Base-by-base conservation (phyloP, 1,140 invertebrate species). In the Lerema accius region DNA sequence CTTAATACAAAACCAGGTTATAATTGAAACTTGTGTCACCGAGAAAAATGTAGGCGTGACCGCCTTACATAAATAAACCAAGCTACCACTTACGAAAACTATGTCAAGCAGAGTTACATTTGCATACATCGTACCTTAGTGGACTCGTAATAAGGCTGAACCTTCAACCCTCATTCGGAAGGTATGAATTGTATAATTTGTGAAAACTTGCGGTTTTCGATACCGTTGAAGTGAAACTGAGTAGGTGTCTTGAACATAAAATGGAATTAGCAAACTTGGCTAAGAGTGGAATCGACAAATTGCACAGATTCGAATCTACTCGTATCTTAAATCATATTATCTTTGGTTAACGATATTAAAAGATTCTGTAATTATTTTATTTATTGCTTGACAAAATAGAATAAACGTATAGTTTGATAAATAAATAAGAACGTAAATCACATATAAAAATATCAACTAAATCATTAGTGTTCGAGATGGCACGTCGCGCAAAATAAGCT, bases 101-200 rank as follows among this genome's bases (percentile, higher is more conserved):
- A 32, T 51, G 48, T 51, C 48, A 51, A 51, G 48, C 14, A 17
- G 11, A 16, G 48, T 16, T 7, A 51, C 48, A 51, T 51, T 51
- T 51, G 48, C 32, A 51, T 51, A 23, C 48, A 9, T 35, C 32
- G 28, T 35, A 4, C 48, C 11, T 32, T 17, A 46, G 16, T 51
- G 45, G 46, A 60, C 45, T 46, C 58, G 48, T 40, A 40, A 37
- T 37, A 37, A 37, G 11, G n/a, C 35, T 37, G 10, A 37, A 37
- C 35, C 35, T 37, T n/a, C n/a, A 11, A 37, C 10, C 35, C 4
- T 37, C 7, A 37, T 11, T 37, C 35, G n/a, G 7, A 1, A 37
- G 10, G n/a, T 37, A 37, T 32, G 28, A 32, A 32, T 4, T 32
- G 9, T 7, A 7, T 32, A 9, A 32, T 32, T 32, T 32, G 9